Evolutionary conservation across 2,888 invertebrate species (phyloP), one percentile per base, ranked within the genome.

Genomic region (Apodemia hepburni): DNA sequence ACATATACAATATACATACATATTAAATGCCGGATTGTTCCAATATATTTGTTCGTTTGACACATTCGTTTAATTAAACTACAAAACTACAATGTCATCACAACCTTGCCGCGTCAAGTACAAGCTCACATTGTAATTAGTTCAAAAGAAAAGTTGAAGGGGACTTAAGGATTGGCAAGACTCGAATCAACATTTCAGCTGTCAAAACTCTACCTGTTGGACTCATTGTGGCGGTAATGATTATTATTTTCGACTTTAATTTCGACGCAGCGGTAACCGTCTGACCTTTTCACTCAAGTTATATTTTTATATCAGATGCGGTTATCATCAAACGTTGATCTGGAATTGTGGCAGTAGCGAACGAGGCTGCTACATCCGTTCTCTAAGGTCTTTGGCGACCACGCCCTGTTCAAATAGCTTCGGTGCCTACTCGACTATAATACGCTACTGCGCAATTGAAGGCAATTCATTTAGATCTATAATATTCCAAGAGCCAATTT

Each of bases 221-320:
- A 69, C 75, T 75, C 75, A 78, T 78, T 82, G 80, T 77, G 74
- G 71, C 72, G 68, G 75, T 82, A 84, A 85, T 85, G 77, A 84
- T 85, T 83, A 84, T 85, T 82, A 85, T 84, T 85, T 81, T 75
- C 71, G 81, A 84, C 79, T 84, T 85, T 82, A 87, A 86, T 86
- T 81, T 82, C 79, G 80, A 73, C 76, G 70, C 79, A 77, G 69
- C 73, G 70, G 77, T 47, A 47, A 47, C 78, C 72, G 79, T 65
- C 73, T 87, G 89, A 89, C 90, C 89, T 90, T 90, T 90, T 88
- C 87, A 84, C 85, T 89, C 86, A 82, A 77, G 70, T 74, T 73
- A 75, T 77, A 79, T 80, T 76, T 81, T 80, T 75, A 78, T 78
- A 81, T 84, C 80, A 77, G 82, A 81, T 78, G 77, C 77, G 76